phyloP scores from a whole-genome alignment of 2,888 invertebrate genomes.

The Teleiodes luculella region DNA sequence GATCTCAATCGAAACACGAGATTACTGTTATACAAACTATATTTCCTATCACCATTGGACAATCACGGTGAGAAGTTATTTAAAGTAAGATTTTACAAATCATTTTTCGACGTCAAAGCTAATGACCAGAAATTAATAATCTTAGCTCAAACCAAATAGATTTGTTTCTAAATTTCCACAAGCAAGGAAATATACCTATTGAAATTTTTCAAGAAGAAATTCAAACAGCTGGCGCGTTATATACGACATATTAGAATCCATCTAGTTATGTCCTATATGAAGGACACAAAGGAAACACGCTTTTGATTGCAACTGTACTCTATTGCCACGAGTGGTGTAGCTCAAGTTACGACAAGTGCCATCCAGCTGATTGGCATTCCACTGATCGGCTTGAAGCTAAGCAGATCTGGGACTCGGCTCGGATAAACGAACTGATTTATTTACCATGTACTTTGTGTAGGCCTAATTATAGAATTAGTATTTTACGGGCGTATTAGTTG shows the following conservation, averaged over 20 bases:
- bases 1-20: background rate
- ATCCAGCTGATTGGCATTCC: conserved; percentile 9
- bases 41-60: conserved; percentile 3
- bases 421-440: background rate
- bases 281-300: too few relatives aligned
- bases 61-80: background rate
- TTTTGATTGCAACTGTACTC: background rate
- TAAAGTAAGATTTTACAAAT: background rate
- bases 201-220: too few relatives aligned
- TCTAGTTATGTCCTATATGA: too few relatives aligned
- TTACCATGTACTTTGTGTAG: background rate
- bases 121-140: too few relatives aligned
- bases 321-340: background rate
- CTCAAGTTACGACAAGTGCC: conserved; percentile 1
- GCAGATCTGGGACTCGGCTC: conserved; percentile 6
- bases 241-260: too few relatives aligned
- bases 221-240: too few relatives aligned
- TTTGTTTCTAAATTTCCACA: too few relatives aligned
- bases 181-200: too few relatives aligned
- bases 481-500: too few relatives aligned
- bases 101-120: too few relatives aligned
- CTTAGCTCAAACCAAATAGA: too few relatives aligned
- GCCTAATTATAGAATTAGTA: too few relatives aligned
- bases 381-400: conserved; percentile 8
- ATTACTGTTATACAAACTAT: background rate